A percentile compares a stretch with the other conserved stretches of the same genome.
These are phyloP conservation scores for Drosophila kohkoa DNA, from an alignment of 1,140 invertebrate species.

Conservation along the genomic window DNA sequence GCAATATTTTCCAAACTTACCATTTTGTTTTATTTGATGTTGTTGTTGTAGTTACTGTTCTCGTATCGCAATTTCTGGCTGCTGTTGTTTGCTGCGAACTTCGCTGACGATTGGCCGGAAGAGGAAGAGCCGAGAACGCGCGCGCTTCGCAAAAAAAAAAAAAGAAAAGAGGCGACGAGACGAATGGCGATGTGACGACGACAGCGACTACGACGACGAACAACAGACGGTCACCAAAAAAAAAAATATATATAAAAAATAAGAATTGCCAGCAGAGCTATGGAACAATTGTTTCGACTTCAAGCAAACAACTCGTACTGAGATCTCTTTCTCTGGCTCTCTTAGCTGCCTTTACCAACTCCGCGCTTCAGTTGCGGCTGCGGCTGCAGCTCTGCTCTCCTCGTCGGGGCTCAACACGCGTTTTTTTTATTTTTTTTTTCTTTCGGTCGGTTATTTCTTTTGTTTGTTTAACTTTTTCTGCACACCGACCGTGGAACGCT, in stretches of 20 bases:
- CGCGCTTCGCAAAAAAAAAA: conserved; percentile 28
- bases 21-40: conserved; percentile 34
- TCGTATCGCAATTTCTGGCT: conserved; percentile 29
- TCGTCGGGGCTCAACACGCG: conserved; percentile 26
- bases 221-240: conserved; percentile 21
- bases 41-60: conserved; percentile 14
- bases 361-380: conserved; percentile 37
- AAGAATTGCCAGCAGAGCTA: conserved; percentile 10
- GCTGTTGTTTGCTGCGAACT: conserved; percentile 26
- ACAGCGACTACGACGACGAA: not conserved
- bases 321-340: conserved; percentile 18
- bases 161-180: conserved; percentile 14
- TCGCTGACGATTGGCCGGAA: conserved; percentile 32
- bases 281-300: conserved; percentile 39
- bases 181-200: conserved; percentile 23
- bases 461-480: conserved; percentile 54
- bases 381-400: conserved; percentile 3
- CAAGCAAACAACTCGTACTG: conserved; percentile 26
- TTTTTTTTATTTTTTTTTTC: conserved; percentile 25
- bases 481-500: conserved; percentile 16
- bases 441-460: conserved; percentile 35
- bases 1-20: conserved; percentile 36
- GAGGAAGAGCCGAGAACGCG: conserved; percentile 47
- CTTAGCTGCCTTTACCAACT: not conserved
- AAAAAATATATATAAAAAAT: not conserved